Evolutionary conservation across 2,113 vertebrate genomes (phyloP).

Genomic region (Eubucco bourcierii): DNA sequence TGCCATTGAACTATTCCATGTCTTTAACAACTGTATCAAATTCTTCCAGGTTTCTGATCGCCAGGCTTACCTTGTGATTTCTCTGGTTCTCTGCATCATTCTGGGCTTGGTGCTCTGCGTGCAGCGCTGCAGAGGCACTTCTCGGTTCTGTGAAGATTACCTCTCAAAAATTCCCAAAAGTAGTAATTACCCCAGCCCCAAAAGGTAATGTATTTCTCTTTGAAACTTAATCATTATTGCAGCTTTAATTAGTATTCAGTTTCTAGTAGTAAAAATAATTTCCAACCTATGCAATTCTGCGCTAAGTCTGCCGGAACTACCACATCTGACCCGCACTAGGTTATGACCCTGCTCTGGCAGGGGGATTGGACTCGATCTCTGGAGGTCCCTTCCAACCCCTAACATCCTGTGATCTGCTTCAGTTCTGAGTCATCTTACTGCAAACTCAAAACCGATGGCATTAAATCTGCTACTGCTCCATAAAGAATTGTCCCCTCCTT

Average conservation of each 20-base stretch:
- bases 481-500: not conserved
- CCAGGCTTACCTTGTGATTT: slow-evolving; percentile 91
- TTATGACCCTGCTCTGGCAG: too few relatives aligned
- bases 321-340: too few relatives aligned
- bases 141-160: slow-evolving; percentile 73
- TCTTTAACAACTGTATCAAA: not conserved
- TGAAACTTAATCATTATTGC: not conserved
- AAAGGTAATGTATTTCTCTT: slow-evolving; percentile 78
- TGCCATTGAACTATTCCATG: not conserved
- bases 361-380: too few relatives aligned
- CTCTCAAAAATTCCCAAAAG: slow-evolving; percentile 84
- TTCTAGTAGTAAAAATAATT: too few relatives aligned
- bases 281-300: too few relatives aligned
- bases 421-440: not conserved
- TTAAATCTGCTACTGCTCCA: not conserved
- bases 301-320: too few relatives aligned
- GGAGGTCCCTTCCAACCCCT: not conserved
- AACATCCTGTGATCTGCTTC: not conserved
- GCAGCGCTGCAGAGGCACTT: slow-evolving; percentile 85
- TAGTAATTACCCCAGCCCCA: slow-evolving; percentile 95
- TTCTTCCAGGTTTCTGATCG: slow-evolving; percentile 86
- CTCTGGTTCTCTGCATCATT: slow-evolving; percentile 86
- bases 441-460: not conserved
- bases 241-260: not conserved
- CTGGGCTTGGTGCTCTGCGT: slow-evolving; percentile 89